phyloP scores from a whole-genome alignment of 2,888 invertebrate genomes.

The Oeneis ivallda region DNA sequence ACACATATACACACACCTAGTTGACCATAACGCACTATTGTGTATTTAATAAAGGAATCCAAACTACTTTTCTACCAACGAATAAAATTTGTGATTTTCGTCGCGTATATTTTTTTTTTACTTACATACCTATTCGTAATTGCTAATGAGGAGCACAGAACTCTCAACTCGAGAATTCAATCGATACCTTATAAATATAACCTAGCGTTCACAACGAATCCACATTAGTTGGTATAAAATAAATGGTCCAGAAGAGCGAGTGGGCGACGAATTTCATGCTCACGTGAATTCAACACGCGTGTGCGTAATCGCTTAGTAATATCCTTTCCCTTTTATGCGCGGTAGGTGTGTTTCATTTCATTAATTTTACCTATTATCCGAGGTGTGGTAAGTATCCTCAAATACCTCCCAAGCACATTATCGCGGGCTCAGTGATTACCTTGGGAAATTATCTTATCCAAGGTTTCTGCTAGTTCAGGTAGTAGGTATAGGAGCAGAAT shows the following conservation, averaged over 20 bases:
- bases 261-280: constrained; percentile 67
- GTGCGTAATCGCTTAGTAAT: constrained; percentile 32
- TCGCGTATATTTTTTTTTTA: too few species aligned
- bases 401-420: background rate
- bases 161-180: background rate
- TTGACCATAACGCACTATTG: too few species aligned
- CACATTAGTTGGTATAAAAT: constrained; percentile 61
- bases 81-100: too few species aligned
- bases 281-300: constrained; percentile 58
- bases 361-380: constrained; percentile 9
- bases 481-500: background rate
- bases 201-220: constrained; percentile 59
- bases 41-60: too few species aligned
- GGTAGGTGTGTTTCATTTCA: constrained; percentile 17
- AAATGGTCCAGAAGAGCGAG: constrained; percentile 65
- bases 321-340: constrained; percentile 36
- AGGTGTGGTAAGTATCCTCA: background rate
- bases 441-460: background rate
- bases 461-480: background rate
- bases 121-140: too few species aligned
- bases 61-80: too few species aligned
- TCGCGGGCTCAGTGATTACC: background rate
- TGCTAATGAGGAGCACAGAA: constrained; percentile 43
- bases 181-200: background rate
- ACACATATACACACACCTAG: too few species aligned